Evolutionary conservation across 2,888 invertebrate genomes (phyloP).

Genomic region (Drosophila aldrichi): DNA sequence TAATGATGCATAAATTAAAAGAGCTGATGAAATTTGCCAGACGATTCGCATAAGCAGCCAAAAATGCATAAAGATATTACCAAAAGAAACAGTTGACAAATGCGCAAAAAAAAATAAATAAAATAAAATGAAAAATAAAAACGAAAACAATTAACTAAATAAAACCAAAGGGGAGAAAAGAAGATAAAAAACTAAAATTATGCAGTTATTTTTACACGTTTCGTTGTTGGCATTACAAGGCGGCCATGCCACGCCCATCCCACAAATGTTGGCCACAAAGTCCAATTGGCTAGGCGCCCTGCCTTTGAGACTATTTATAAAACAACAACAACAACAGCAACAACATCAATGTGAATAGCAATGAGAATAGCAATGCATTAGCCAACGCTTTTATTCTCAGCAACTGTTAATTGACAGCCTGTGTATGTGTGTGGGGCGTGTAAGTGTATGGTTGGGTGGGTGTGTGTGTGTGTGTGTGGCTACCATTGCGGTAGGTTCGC

Average conservation of each 20-base stretch:
- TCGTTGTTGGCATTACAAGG: constrained; percentile 47
- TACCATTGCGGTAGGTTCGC: constrained; percentile 70
- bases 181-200: constrained; percentile 43
- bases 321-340: background rate
- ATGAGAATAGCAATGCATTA: constrained; percentile 20
- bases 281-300: constrained; percentile 54
- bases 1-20: constrained; percentile 73
- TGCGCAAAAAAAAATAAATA: constrained; percentile 9
- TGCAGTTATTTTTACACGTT: constrained; percentile 62
- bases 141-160: constrained; percentile 13
- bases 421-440: no score
- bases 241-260: constrained; percentile 61
- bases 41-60: constrained; percentile 64
- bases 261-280: constrained; percentile 50
- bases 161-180: background rate
- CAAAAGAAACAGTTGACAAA: constrained; percentile 34
- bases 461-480: constrained; percentile 10
- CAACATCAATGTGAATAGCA: constrained; percentile 14
- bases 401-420: constrained; percentile 27
- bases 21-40: constrained; percentile 76
- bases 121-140: no score
- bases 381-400: constrained; percentile 12
- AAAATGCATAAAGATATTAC: constrained; percentile 31
- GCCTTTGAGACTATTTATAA: constrained; percentile 40
- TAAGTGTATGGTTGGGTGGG: background rate